Evolutionary conservation across 2,888 invertebrate species (phyloP), one percentile per base, ranked within the genome.

Genomic region (Amiota mariae): DNA sequence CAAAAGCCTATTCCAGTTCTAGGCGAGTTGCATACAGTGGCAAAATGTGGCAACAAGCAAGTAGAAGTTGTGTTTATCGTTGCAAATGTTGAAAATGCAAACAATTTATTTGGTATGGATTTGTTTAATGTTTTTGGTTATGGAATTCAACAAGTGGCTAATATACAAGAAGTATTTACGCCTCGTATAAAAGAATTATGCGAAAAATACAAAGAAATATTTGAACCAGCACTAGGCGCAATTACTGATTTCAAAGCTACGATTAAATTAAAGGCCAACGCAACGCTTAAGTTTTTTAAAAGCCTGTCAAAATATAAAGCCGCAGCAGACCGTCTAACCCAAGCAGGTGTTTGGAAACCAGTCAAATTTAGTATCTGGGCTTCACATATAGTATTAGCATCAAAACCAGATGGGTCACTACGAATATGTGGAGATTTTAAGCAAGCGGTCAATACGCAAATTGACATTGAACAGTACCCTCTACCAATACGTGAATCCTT

Each of bases 321-420:
- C 2, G 36, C 2, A 36, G 8, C 36, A 6, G 36, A 36, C 36
- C 6, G 6, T 36, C 8, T 36, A 36, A 36, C 36, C 6, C 36
- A 36, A 6, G 36, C 36, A 36, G 36, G 36, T 36, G 8, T 36
- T 6, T 6, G 36, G 36, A 36, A 36, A 36, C 36, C 11, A 51
- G 13, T n/a, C n/a, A 13, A 51, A n/a, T n/a, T 51, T 51, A 51
- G 11, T 51, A 11, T 13, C 51, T 51, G 11, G 13, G 51, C 51
- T 51, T 51, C 51, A 13, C 51, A 1, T 51, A 51, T n/a, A n/a
- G 51, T 51, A 13, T 51, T 51, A 51, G 51, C 4, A 51, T 51
- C 51, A 51, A 51, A 51, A 51, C n/a, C 51, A n/a, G n/a, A n/a
- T n/a, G n/a, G n/a, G n/a, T n/a, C n/a, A 51, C 51, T 51, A 51